These are phyloP conservation scores for Enteromius radiatus DNA, from an alignment of 2,797 vertebrate species.

Conservation along the genomic window DNA sequence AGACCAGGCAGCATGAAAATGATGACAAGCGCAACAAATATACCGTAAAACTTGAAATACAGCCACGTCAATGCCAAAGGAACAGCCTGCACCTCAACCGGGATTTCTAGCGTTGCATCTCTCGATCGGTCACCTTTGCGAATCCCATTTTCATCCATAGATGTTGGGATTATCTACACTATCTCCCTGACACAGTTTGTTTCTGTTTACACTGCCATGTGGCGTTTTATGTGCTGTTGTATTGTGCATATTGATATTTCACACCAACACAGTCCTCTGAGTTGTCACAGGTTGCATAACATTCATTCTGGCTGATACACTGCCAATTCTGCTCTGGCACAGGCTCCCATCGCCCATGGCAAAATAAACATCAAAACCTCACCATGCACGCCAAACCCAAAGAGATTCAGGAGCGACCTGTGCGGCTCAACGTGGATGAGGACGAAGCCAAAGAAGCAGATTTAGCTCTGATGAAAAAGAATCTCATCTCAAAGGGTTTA, in stretches of 20 bases:
- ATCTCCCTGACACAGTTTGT: constrained; percentile 68
- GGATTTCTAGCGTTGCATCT: background rate
- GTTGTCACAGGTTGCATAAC: constrained; percentile 70
- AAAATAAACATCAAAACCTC: constrained; percentile 63
- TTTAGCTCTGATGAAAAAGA: constrained; percentile 46
- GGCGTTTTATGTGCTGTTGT: constrained; percentile 59
- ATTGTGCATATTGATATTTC: constrained; percentile 63
- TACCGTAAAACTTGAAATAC: background rate
- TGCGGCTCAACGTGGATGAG: constrained; percentile 22
- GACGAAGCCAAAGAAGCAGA: constrained; percentile 43
- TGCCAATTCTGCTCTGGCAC: constrained; percentile 70
- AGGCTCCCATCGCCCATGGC: constrained; percentile 58
- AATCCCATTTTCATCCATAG: constrained; percentile 30
- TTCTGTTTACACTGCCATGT: constrained; percentile 69
- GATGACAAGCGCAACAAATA: constrained; percentile 1
- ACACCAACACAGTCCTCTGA: constrained; percentile 64
- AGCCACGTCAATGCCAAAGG: background rate
- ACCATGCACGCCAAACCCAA: constrained; percentile 53
- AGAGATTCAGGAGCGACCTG: constrained; percentile 47
- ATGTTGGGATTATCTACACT: constrained; percentile 57
- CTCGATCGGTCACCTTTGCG: constrained; percentile 9
- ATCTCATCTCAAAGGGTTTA: constrained; percentile 40
- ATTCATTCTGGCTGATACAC: constrained; percentile 65
- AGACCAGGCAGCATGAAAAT: constrained; percentile 8
- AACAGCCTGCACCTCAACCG: constrained; percentile 10